Evolutionary conservation across 2,113 vertebrate genomes (phyloP).

Genomic region (Lanius ludovicianus): DNA sequence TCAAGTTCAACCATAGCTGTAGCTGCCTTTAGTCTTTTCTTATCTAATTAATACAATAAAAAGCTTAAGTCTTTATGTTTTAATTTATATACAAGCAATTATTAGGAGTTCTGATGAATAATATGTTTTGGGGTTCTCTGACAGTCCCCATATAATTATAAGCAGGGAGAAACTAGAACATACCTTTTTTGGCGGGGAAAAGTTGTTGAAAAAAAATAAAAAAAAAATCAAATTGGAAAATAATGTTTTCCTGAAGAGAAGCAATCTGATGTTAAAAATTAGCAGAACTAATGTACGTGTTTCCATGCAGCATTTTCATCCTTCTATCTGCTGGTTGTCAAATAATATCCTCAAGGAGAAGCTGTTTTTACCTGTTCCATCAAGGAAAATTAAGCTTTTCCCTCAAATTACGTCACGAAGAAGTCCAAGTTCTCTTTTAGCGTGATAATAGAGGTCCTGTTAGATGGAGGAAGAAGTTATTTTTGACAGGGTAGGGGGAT

Average conservation of each 20-base stretch:
- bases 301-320: neutral
- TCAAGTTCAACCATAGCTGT: accelerated
- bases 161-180: neutral
- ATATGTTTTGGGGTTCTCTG: neutral
- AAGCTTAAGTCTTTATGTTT: neutral
- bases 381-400: neutral
- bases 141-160: neutral
- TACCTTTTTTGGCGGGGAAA: neutral
- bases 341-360: neutral
- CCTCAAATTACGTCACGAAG: neutral
- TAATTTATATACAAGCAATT: neutral
- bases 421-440: neutral
- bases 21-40: neutral
- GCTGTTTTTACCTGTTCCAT: neutral
- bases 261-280: neutral
- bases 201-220: neutral
- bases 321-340: neutral
- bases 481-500: neutral
- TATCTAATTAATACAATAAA: neutral
- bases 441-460: neutral
- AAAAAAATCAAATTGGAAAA: neutral
- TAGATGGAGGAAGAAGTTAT: neutral
- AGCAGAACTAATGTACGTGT: neutral
- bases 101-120: neutral
- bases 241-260: neutral